Conservation (phyloP, 2,888 invertebrate genomes). For the Formica aserva region DNA sequence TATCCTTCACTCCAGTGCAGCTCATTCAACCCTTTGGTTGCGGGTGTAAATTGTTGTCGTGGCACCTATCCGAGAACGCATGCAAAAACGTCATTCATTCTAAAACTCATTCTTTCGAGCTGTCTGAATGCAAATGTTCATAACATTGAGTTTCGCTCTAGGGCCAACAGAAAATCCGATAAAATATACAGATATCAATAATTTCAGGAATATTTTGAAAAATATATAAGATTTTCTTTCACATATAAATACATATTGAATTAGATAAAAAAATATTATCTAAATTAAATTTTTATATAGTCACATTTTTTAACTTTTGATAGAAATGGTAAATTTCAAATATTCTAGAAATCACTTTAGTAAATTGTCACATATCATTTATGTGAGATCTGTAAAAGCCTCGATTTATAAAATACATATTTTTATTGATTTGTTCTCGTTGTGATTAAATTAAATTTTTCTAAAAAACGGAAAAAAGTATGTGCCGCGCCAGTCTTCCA, state of each 20-base stretch:
- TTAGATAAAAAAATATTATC: background rate
- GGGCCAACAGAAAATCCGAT: background rate
- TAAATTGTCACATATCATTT: background rate
- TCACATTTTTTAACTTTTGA: background rate
- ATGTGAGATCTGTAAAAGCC: background rate
- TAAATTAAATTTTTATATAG: background rate
- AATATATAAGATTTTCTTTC: background rate
- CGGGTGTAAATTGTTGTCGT: conserved; percentile 62
- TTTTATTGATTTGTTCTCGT: background rate
- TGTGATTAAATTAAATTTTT: background rate
- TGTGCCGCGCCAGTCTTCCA: background rate
- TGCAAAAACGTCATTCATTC: conserved; percentile 35
- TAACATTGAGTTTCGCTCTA: background rate
- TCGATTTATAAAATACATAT: background rate
- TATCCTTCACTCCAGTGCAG: conserved; percentile 47
- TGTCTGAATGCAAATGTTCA: conserved; percentile 28
- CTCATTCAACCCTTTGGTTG: conserved; percentile 66
- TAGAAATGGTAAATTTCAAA: background rate
- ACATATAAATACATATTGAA: background rate
- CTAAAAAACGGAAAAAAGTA: background rate
- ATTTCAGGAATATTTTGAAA: conserved; percentile 3
- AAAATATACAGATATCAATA: conserved; percentile 10
- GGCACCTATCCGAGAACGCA: conserved; percentile 34
- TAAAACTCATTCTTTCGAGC: conserved; percentile 14
- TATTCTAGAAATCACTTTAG: background rate